These are phyloP conservation scores for Diacarnus erythraeanus DNA, from an alignment of 37 sponge, comb jelly and placozoan species.

Conservation along the genomic window DNA sequence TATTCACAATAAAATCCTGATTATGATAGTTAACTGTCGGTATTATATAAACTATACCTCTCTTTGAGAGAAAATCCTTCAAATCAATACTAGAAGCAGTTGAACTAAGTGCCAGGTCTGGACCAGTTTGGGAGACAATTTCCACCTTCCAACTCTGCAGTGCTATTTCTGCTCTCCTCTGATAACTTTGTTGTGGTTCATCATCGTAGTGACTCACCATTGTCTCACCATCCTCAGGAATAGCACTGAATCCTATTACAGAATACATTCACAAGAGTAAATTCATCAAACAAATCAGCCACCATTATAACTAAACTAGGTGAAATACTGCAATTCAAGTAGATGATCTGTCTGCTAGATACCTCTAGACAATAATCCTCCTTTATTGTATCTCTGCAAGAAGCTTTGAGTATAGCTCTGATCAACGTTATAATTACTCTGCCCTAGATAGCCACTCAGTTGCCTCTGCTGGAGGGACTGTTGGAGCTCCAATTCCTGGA, in stretches of 20 bases:
- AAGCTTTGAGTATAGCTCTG: conserved; percentile 3
- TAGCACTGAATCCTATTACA: not conserved
- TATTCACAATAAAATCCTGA: no score
- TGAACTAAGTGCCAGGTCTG: conserved; percentile 37
- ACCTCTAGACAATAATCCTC: not conserved
- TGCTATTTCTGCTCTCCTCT: conserved; percentile 44
- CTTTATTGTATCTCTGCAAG: not conserved
- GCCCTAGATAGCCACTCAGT: not conserved
- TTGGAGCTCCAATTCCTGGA: not conserved
- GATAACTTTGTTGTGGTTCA: not conserved
- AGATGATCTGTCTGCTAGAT: not conserved
- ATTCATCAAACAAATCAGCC: no score
- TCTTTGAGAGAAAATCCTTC: conserved; percentile 52
- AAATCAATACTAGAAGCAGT: conserved; percentile 41
- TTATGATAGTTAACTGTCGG: no score
- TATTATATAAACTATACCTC: conserved; percentile 30
- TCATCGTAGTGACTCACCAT: conserved; percentile 15
- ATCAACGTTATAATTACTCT: not conserved
- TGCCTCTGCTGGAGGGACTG: not conserved
- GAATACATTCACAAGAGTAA: not conserved
- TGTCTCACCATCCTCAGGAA: not conserved
- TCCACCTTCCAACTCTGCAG: conserved; percentile 53
- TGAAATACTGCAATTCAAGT: not conserved
- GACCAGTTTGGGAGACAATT: not conserved
- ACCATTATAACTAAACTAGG: not conserved